phyloP scores from a whole-genome alignment of 2,888 invertebrate genomes.

The Coleophora deauratella region DNA sequence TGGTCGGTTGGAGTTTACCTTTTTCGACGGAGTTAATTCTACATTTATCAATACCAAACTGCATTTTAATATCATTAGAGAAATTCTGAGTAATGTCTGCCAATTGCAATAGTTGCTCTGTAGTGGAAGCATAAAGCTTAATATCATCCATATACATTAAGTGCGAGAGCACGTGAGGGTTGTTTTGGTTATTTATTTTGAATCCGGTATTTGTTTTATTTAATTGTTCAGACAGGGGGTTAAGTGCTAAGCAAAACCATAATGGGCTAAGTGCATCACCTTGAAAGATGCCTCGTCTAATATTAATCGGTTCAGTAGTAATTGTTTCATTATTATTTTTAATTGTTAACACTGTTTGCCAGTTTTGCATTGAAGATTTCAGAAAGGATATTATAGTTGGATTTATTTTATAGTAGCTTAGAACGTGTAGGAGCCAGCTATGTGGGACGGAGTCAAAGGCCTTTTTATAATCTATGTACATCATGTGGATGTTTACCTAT shows the following conservation, averaged over 20 bases:
- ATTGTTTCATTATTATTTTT: neutral
- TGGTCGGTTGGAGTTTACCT: neutral
- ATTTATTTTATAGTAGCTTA: constrained; percentile 16
- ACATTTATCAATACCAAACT: no score
- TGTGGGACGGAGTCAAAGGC: constrained; percentile 22
- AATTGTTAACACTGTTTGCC: constrained; percentile 12
- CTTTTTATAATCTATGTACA: constrained; percentile 20
- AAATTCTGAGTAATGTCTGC: constrained; percentile 1
- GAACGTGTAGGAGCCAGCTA: constrained; percentile 15
- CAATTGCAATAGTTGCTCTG: neutral
- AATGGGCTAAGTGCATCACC: constrained; percentile 15
- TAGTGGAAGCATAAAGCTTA: neutral
- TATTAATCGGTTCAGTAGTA: constrained; percentile 9
- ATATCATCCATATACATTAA: neutral
- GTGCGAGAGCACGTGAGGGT: neutral
- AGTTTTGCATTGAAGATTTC: constrained; percentile 7
- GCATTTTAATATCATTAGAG: constrained; percentile 1
- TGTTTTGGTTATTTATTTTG: neutral
- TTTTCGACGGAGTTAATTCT: constrained; percentile 1
- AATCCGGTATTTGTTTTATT: neutral
- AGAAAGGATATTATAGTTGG: constrained; percentile 8
- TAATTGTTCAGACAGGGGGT: no score
- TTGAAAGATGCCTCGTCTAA: constrained; percentile 16
- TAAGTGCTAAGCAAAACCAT: constrained; percentile 9
- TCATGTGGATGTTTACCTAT: constrained; percentile 11